These are phyloP conservation scores for Congeria kusceri DNA, from an alignment of 2,888 invertebrate genomes.

Conservation along the genomic window DNA sequence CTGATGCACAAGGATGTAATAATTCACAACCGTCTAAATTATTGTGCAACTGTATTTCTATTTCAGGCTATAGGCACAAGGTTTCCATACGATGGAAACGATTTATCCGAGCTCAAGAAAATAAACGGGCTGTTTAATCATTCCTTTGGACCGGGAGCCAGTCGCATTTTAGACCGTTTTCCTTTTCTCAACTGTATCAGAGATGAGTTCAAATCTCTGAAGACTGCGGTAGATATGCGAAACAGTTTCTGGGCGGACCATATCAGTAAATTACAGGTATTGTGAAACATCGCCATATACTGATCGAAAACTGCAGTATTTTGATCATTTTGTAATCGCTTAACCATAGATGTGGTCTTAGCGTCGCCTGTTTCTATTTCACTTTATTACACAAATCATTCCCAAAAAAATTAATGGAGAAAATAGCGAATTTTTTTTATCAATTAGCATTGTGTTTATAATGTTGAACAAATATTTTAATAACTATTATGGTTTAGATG, in stretches of 20 bases:
- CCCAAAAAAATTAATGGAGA: too few species aligned
- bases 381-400: too few species aligned
- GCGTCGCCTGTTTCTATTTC: too few species aligned
- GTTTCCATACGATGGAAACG: constrained; percentile 56
- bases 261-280: constrained; percentile 19
- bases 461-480: too few species aligned
- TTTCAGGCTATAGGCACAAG: constrained; percentile 72
- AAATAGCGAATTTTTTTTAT: too few species aligned
- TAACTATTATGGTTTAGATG: too few species aligned
- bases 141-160: constrained; percentile 75
- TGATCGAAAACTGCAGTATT: too few species aligned
- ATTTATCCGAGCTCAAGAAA: constrained; percentile 63
- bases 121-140: constrained; percentile 74
- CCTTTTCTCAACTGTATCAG: constrained; percentile 72
- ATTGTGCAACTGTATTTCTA: too few species aligned
- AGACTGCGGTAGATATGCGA: constrained; percentile 69
- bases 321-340: too few species aligned
- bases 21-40: too few species aligned
- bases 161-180: constrained; percentile 74
- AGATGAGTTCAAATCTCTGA: constrained; percentile 63
- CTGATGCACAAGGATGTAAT: neutral
- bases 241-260: constrained; percentile 71
- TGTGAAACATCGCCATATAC: neutral
- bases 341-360: too few species aligned
- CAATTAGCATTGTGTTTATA: too few species aligned